Evolutionary conservation across 2,888 invertebrate genomes (phyloP).

Genomic region (Doris montereyensis): DNA sequence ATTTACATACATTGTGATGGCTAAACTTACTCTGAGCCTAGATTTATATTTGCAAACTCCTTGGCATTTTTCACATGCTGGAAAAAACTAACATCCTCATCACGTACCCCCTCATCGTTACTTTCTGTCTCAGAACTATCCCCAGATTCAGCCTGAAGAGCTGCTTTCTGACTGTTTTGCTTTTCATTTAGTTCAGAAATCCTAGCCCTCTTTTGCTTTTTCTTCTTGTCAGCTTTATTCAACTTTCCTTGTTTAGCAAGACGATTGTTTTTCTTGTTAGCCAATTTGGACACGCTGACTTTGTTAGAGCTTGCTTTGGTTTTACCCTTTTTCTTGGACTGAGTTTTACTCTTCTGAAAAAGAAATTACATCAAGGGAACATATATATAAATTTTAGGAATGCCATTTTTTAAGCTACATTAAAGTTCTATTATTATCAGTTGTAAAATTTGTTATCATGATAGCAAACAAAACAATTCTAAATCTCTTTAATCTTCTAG

Average conservation of each 20-base stretch:
- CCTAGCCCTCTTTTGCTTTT: not conserved
- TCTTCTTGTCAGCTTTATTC: not conserved
- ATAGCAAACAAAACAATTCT: too few species aligned
- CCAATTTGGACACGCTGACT: constrained; percentile 48
- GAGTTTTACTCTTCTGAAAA: not conserved
- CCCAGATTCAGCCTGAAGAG: too few species aligned
- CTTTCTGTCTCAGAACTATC: too few species aligned
- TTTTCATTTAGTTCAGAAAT: not conserved
- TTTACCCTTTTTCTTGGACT: constrained; percentile 30
- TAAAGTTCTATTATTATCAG: too few species aligned
- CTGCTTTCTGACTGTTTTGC: constrained; percentile 9
- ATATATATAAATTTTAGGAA: too few species aligned
- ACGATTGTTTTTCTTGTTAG: constrained; percentile 55
- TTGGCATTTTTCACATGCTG: constrained; percentile 32
- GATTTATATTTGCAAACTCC: constrained; percentile 24
- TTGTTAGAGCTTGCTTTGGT: constrained; percentile 32
- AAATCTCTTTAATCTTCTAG: too few species aligned
- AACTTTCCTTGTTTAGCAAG: constrained; percentile 60
- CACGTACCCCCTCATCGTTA: constrained; percentile 26
- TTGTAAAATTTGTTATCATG: too few species aligned
- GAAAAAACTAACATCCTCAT: constrained; percentile 51
- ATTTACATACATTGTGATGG: too few species aligned
- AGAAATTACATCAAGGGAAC: too few species aligned
- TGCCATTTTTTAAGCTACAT: too few species aligned
- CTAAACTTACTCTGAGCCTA: constrained; percentile 23